phyloP scores from a whole-genome alignment of 53 echinoderm and acorn worm genomes.

The Echinometra lucunter region DNA sequence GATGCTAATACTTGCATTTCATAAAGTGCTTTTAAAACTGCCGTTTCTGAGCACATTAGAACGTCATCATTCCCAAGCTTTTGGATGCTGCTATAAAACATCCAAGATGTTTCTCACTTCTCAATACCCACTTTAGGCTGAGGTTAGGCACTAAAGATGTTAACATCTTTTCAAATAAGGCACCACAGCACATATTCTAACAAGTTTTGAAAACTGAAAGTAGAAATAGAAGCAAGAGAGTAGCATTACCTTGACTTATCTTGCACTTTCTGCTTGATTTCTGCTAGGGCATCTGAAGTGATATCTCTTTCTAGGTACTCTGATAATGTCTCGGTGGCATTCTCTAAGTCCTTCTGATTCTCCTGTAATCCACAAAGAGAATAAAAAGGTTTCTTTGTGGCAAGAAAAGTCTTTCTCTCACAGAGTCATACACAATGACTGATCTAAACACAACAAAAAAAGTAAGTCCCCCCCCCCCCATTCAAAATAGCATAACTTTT shows the following conservation, averaged over 20 bases:
- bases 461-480: no score
- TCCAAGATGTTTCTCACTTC: no score
- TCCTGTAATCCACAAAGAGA: slow-evolving; percentile 76
- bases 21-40: not conserved
- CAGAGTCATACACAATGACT: not conserved
- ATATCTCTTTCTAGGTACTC: slow-evolving; percentile 99
- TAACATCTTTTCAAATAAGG: no score
- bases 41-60: not conserved
- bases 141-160: no score
- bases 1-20: not conserved
- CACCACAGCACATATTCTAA: no score
- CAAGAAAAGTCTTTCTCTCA: not conserved
- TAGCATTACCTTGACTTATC: slow-evolving; percentile 91
- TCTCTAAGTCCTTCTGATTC: slow-evolving; percentile 99
- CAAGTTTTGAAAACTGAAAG: no score
- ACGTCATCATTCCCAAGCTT: no score
- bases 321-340: slow-evolving; percentile 96
- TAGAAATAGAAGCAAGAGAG: not conserved
- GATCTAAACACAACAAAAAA: no score
- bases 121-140: no score
- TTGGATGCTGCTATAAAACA: no score
- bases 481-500: no score
- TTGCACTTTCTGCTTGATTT: slow-evolving; percentile 99
- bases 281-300: slow-evolving; percentile 90
- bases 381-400: not conserved